Evolutionary conservation across 1,140 invertebrate genomes (phyloP).

Genomic region (Trissolcus basalis): DNA sequence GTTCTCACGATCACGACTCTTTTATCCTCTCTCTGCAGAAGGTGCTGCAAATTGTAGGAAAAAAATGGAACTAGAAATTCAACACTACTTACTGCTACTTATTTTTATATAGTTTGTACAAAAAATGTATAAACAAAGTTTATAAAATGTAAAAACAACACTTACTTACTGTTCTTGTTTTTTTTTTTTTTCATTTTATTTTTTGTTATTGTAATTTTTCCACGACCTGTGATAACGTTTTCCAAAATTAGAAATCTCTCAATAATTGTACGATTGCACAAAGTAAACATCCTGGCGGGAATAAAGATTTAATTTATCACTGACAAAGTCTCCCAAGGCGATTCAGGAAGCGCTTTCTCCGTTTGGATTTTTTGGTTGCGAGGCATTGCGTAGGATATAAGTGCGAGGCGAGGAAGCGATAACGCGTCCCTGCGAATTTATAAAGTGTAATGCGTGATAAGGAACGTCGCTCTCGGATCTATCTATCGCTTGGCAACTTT

Average conservation of each 20-base stretch:
- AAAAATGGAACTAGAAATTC: too few relatives aligned
- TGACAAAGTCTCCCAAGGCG: slow-evolving; percentile 48
- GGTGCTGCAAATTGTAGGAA: not conserved
- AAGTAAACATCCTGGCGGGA: slow-evolving; percentile 8
- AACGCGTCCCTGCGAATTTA: slow-evolving; percentile 31
- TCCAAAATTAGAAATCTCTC: too few relatives aligned
- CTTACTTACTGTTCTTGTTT: too few relatives aligned
- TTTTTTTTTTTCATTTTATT: too few relatives aligned
- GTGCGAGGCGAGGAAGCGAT: slow-evolving; percentile 27
- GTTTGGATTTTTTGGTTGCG: slow-evolving; percentile 18
- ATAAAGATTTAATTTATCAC: slow-evolving; percentile 39
- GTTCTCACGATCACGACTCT: slow-evolving; percentile 63
- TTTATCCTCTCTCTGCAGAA: slow-evolving; percentile 26
- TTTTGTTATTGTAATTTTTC: too few relatives aligned
- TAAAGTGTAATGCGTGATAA: slow-evolving; percentile 47
- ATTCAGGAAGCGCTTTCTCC: slow-evolving; percentile 56
- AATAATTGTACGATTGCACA: not conserved
- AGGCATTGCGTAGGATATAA: slow-evolving; percentile 45
- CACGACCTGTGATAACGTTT: too few relatives aligned
- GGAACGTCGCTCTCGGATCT: slow-evolving; percentile 18
- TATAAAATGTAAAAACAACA: too few relatives aligned
- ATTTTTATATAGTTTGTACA: too few relatives aligned
- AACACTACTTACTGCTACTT: too few relatives aligned
- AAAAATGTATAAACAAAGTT: too few relatives aligned
- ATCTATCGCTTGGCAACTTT: slow-evolving; percentile 27